phyloP scores from a whole-genome alignment of 1,140 invertebrate species.

The Temnothorax nylanderi region DNA sequence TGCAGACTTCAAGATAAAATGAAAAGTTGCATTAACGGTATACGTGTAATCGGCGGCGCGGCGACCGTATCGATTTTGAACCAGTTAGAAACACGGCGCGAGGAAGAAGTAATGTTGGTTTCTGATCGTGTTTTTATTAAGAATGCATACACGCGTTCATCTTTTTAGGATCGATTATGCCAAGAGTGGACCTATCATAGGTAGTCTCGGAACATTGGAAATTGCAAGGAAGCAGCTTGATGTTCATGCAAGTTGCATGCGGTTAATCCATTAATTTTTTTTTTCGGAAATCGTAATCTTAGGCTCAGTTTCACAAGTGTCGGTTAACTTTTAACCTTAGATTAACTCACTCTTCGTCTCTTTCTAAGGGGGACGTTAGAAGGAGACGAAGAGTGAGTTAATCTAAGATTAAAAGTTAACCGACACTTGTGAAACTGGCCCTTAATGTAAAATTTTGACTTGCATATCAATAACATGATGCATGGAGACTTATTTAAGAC shows the following conservation, averaged over 20 bases:
- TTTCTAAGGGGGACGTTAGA: too few relatives aligned
- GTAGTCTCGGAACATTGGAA: neutral
- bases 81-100: slow-evolving; percentile 15
- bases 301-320: too few relatives aligned
- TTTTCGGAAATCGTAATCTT: neutral
- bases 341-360: too few relatives aligned
- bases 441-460: neutral
- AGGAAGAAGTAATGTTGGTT: neutral
- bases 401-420: too few relatives aligned
- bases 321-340: too few relatives aligned
- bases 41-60: neutral
- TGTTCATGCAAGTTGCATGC: neutral
- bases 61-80: slow-evolving; percentile 17
- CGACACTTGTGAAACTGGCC: too few relatives aligned
- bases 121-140: neutral
- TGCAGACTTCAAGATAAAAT: slow-evolving; percentile 35
- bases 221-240: neutral
- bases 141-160: neutral
- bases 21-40: slow-evolving; percentile 26
- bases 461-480: neutral
- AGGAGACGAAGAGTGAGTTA: too few relatives aligned
- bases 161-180: neutral
- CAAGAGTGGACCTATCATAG: neutral
- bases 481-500: neutral
- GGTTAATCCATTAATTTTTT: neutral